Evolutionary conservation across 2,113 vertebrate species (phyloP).

Genomic region (Cacatua alba): DNA sequence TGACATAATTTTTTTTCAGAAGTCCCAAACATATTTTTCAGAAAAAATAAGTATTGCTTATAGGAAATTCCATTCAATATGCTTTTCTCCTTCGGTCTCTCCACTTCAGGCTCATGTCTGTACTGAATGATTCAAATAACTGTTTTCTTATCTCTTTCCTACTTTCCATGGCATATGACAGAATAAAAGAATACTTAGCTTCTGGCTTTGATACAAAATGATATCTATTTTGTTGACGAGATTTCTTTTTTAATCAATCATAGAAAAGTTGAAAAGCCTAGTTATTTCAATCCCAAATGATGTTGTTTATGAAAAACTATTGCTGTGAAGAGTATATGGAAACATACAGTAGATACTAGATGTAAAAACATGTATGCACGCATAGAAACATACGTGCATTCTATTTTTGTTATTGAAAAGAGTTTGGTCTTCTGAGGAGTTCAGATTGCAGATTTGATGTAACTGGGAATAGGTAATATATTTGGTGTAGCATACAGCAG

Average conservation of each 20-base stretch:
- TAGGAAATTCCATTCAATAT: background rate
- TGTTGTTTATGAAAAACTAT: background rate
- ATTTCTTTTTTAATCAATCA: background rate
- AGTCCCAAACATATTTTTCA: background rate
- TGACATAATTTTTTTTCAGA: background rate
- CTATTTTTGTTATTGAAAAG: background rate
- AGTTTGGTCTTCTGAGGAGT: background rate
- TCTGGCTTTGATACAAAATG: background rate
- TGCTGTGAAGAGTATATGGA: background rate
- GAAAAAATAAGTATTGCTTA: background rate
- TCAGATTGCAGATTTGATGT: background rate
- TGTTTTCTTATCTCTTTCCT: background rate
- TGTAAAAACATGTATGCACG: background rate
- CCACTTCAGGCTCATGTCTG: background rate
- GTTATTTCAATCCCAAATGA: background rate
- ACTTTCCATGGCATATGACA: background rate
- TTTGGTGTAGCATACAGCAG: background rate
- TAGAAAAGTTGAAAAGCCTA: background rate
- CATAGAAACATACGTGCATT: background rate
- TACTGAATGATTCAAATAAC: background rate
- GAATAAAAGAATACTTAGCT: background rate
- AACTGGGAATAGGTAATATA: background rate
- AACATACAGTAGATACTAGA: background rate
- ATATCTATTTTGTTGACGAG: background rate
- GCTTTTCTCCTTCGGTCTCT: background rate